Evolutionary conservation across 35 echinoderm and acorn worm species (phyloP).

Genomic region (Patiria miniata): DNA sequence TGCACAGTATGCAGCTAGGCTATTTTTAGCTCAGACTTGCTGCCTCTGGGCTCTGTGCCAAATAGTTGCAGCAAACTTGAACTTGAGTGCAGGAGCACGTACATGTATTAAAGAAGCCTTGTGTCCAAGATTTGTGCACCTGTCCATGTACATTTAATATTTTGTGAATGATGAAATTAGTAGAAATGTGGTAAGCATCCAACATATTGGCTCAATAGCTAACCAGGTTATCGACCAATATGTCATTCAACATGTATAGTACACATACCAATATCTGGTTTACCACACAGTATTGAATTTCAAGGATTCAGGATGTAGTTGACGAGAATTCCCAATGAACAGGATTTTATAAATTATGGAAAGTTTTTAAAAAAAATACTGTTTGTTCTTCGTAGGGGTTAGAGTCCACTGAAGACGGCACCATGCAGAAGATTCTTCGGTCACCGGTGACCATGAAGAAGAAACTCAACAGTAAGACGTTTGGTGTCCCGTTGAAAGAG

Average conservation of each 20-base stretch:
- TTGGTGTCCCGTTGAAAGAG: slow-evolving; percentile 81
- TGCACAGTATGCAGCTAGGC: too few relatives aligned
- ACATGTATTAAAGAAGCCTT: neutral
- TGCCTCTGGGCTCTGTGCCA: neutral
- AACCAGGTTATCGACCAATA: too few relatives aligned
- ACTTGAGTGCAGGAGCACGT: neutral
- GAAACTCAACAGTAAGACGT: slow-evolving; percentile 63
- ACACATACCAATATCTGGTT: too few relatives aligned
- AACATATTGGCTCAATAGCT: too few relatives aligned
- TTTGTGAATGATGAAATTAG: neutral
- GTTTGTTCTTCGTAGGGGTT: slow-evolving; percentile 18
- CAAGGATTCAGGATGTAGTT: too few relatives aligned
- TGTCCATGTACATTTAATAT: neutral
- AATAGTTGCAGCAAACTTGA: neutral
- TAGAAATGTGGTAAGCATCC: neutral
- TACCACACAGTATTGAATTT: too few relatives aligned
- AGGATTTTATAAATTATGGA: neutral
- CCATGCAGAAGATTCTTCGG: slow-evolving; percentile 94
- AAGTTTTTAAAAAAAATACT: neutral
- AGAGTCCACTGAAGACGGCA: slow-evolving; percentile 2
- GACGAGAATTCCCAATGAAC: too few relatives aligned
- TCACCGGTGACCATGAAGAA: slow-evolving; percentile 78
- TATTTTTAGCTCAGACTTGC: slow-evolving; percentile 3
- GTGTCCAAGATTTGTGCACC: too few relatives aligned
- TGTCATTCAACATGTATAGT: too few relatives aligned